phyloP scores from a whole-genome alignment of 2,888 invertebrate genomes.

The Tanytarsus gracilentus region DNA sequence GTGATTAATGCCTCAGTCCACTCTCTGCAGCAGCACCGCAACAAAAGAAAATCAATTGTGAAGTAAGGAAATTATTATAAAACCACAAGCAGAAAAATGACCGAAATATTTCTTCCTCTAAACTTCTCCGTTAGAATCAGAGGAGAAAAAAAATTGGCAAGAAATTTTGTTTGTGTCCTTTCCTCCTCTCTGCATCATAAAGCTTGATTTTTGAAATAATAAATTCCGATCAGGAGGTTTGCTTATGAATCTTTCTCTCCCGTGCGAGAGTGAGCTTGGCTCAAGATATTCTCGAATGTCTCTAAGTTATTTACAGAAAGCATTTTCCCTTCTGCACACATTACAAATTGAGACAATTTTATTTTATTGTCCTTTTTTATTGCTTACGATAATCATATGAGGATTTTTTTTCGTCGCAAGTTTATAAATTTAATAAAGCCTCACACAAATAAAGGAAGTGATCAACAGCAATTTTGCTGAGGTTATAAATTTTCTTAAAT shows the following conservation, averaged over 20 bases:
- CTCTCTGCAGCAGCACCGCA: background rate
- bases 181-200: constrained; percentile 15
- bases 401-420: background rate
- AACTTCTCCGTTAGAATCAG: background rate
- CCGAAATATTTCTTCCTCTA: background rate
- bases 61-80: constrained; percentile 5
- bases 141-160: constrained; percentile 3
- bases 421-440: too few species aligned
- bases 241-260: constrained; percentile 20
- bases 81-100: constrained; percentile 9
- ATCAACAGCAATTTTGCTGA: too few species aligned
- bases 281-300: background rate
- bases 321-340: constrained; percentile 11
- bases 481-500: too few species aligned
- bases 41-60: background rate
- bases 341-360: constrained; percentile 28
- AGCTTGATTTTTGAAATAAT: constrained; percentile 22
- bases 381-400: constrained; percentile 3
- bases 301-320: constrained; percentile 25
- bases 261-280: too few species aligned
- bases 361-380: constrained; percentile 19
- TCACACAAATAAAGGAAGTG: too few species aligned
- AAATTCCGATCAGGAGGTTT: constrained; percentile 19
- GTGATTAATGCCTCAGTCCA: background rate
- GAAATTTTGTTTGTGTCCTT: constrained; percentile 12